Evolutionary conservation across 30 jellyfish, hydroid and myxozoan species (phyloP).

Genomic region (Turritopsis dohrnii): DNA sequence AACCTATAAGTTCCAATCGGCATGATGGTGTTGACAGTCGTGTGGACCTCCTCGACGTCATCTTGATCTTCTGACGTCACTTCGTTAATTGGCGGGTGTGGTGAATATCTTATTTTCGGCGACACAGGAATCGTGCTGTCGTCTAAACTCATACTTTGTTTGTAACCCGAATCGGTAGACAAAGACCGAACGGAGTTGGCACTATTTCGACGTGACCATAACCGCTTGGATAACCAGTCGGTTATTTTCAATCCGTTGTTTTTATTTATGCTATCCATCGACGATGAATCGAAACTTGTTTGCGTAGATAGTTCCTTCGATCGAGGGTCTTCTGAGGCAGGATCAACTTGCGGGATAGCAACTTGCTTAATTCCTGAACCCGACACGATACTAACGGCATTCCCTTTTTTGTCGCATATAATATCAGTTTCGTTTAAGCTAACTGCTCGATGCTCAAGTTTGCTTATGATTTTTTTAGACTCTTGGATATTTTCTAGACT

Average conservation of each 20-base stretch:
- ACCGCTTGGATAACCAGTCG: slow-evolving; percentile 20
- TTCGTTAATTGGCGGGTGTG: not conserved
- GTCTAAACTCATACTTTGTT: slow-evolving; percentile 34
- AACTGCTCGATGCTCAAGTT: not conserved
- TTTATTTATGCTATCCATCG: not conserved
- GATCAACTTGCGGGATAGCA: not conserved
- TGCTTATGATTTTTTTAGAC: not conserved
- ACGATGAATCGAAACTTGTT: not conserved
- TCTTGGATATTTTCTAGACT: not conserved
- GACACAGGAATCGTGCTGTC: slow-evolving; percentile 13
- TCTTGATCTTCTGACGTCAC: not conserved
- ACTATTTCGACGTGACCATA: slow-evolving; percentile 21
- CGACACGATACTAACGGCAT: not conserved
- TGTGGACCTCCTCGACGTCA: not conserved
- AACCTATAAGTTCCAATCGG: not conserved
- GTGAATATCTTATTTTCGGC: not conserved
- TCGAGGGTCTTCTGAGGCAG: not conserved
- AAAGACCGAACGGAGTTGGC: slow-evolving; percentile 20
- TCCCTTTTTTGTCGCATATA: not conserved
- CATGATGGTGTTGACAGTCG: no score
- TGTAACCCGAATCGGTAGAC: slow-evolving; percentile 42
- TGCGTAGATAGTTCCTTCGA: not conserved
- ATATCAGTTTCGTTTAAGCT: not conserved
- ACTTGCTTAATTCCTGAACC: slow-evolving; percentile 18
- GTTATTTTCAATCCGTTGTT: not conserved